Conservation (phyloP, 2,888 invertebrate species). For the Phoronis australis region DNA sequence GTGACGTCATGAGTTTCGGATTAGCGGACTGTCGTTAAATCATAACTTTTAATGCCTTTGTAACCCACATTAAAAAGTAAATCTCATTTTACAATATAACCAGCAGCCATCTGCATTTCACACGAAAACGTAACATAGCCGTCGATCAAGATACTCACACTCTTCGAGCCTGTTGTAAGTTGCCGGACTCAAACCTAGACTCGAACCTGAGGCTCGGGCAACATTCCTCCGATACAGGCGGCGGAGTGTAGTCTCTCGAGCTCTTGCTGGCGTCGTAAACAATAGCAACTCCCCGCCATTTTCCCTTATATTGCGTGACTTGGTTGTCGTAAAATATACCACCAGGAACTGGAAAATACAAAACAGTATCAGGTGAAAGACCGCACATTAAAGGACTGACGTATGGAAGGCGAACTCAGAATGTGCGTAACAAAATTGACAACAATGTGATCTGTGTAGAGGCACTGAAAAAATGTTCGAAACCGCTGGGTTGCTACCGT, state of each 20-base stretch:
- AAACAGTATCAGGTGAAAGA: too few species aligned
- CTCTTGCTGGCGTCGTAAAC: slow-evolving; percentile 48
- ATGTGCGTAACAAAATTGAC: too few species aligned
- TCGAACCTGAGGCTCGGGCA: slow-evolving; percentile 48
- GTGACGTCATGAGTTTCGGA: too few species aligned
- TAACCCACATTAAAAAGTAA: too few species aligned
- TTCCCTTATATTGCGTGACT: slow-evolving; percentile 28
- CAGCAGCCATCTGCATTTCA: too few species aligned
- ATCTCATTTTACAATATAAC: too few species aligned
- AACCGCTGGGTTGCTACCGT: background rate
- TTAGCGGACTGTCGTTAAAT: too few species aligned
- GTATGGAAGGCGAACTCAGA: too few species aligned
- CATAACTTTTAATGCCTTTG: too few species aligned
- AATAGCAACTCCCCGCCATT: slow-evolving; percentile 43
- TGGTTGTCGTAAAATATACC: slow-evolving; percentile 37
- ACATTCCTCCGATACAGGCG: slow-evolving; percentile 34
- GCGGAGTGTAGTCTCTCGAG: slow-evolving; percentile 34
- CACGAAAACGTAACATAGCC: too few species aligned
- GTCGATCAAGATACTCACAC: slow-evolving; percentile 36
- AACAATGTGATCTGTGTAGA: slow-evolving; percentile 19
- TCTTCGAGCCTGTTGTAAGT: slow-evolving; percentile 47
- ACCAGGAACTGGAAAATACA: slow-evolving; percentile 4
- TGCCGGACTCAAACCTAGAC: slow-evolving; percentile 51
- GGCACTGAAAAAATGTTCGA: slow-evolving; percentile 2
- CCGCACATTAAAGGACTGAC: too few species aligned